Base-by-base conservation (phyloP, 1,140 invertebrate species). In the Fopius arisanus region DNA sequence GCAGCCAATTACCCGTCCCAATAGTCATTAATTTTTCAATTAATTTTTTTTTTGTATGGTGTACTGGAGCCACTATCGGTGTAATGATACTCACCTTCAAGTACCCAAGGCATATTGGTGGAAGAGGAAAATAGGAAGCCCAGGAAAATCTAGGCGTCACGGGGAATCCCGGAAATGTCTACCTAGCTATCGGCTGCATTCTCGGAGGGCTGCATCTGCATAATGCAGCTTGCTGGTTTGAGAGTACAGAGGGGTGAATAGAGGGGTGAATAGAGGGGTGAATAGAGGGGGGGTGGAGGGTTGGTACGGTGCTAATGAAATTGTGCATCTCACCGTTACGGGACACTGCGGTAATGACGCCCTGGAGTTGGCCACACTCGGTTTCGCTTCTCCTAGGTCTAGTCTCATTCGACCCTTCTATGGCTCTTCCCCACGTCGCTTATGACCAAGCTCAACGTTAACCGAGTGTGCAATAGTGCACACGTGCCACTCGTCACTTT, bases 241-340 rank as follows among this genome's bases (percentile, higher is more conserved):
- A 65, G 29, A 65, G 33, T 65, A 31, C n/a, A 65, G 26, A 31
- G 28, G 12, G 23, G 29, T 3, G 28, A 2, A 33, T 31, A 4
- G 0, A 65, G 21, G 7, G 23, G 9, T n/a, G n/a, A n/a, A n/a
- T n/a, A n/a, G 29, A 65, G 28, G 12, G 23, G 29, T 3, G 28
- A 2, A 33, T 31, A 4, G 0, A 65, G 21, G 7, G 23, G 9
- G 5, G 54, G 54, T 12, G n/a, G n/a, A n/a, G n/a, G n/a, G n/a
- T n/a, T n/a, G n/a, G 54, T 51, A 28, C 41, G 9, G 29, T 62
- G 51, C 21, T 70, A 70, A 70, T 70, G 69, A 70, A 70, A 70
- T 70, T 70, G 69, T 63, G 69, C 69, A 63, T 40, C 9, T 51
- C 19, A 63, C 51, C 69, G 54, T 70, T 63, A 62, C 51, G 21